Conservation (phyloP, 2,888 invertebrate genomes). For the Drosophila anceps region DNA sequence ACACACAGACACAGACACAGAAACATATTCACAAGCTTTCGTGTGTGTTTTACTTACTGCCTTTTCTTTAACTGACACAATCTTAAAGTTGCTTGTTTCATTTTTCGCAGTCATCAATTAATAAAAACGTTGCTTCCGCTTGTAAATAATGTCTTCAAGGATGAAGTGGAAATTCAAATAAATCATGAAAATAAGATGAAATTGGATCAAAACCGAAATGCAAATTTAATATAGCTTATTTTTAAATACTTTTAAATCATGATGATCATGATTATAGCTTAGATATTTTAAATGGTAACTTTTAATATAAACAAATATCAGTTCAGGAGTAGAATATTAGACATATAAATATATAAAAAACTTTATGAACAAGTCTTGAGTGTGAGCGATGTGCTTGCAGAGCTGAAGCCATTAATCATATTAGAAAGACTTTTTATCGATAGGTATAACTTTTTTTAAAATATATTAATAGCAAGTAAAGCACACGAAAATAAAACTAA, state of each 20-base stretch:
- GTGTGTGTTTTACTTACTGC: constrained; percentile 17
- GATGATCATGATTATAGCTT: no score
- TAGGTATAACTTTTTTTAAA: no score
- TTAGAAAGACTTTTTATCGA: no score
- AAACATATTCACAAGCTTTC: constrained; percentile 11
- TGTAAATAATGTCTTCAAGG: background rate
- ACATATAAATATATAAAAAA: background rate
- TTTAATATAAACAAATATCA: no score
- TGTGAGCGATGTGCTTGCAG: background rate
- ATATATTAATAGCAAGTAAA: no score
- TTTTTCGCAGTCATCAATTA: constrained; percentile 22
- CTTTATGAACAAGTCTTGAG: background rate
- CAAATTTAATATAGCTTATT: background rate
- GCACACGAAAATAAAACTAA: background rate
- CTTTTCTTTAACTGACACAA: constrained; percentile 53
- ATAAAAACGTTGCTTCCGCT: constrained; percentile 3
- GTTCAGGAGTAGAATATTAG: background rate
- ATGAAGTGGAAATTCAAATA: background rate
- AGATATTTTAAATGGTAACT: no score
- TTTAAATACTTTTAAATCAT: background rate
- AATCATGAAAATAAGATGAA: background rate
- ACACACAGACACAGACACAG: constrained; percentile 6
- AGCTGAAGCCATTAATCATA: no score
- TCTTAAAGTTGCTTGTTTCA: constrained; percentile 39
- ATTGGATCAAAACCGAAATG: background rate